Evolutionary conservation across 2,797 vertebrate species (phyloP).

Genomic region (Apogon hyalosoma): DNA sequence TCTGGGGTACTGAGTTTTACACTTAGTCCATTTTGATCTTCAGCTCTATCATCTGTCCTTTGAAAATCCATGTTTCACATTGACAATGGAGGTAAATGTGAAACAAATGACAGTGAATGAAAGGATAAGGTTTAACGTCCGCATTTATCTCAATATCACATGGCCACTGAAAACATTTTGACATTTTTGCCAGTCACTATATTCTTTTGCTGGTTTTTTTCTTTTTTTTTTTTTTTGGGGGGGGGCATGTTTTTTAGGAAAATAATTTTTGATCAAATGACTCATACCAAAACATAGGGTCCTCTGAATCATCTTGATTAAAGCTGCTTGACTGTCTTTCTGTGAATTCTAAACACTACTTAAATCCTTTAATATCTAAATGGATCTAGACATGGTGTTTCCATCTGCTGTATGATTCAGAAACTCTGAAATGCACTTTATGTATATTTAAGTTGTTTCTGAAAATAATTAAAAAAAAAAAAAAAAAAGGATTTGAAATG

Average conservation of each 20-base stretch:
- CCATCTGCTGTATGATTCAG: constrained; percentile 28
- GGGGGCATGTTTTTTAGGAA: too few relatives aligned
- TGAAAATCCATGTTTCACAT: not conserved
- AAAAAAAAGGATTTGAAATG: constrained; percentile 36
- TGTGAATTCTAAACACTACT: constrained; percentile 12
- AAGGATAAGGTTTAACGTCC: too few relatives aligned
- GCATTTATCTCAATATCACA: too few relatives aligned
- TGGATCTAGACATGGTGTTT: constrained; percentile 11
- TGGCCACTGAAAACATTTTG: constrained; percentile 24
- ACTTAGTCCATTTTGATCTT: not conserved
- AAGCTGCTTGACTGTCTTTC: constrained; percentile 45
- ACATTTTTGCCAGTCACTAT: not conserved
- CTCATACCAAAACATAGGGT: constrained; percentile 21
- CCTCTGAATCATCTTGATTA: constrained; percentile 60
- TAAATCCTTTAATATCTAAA: constrained; percentile 9
- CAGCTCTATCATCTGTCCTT: not conserved
- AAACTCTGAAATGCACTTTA: constrained; percentile 31
- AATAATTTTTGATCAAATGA: too few relatives aligned
- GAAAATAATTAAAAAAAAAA: not conserved
- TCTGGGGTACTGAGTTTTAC: too few relatives aligned
- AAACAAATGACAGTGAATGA: too few relatives aligned
- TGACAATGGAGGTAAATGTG: too few relatives aligned
- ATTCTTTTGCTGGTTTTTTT: constrained; percentile 20
- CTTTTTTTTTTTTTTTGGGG: constrained; percentile 27
- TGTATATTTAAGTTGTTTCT: constrained; percentile 10